Evolutionary conservation across 2,113 vertebrate genomes (phyloP), one percentile per base, ranked within the genome.

Genomic region (Coracopsis vasa): DNA sequence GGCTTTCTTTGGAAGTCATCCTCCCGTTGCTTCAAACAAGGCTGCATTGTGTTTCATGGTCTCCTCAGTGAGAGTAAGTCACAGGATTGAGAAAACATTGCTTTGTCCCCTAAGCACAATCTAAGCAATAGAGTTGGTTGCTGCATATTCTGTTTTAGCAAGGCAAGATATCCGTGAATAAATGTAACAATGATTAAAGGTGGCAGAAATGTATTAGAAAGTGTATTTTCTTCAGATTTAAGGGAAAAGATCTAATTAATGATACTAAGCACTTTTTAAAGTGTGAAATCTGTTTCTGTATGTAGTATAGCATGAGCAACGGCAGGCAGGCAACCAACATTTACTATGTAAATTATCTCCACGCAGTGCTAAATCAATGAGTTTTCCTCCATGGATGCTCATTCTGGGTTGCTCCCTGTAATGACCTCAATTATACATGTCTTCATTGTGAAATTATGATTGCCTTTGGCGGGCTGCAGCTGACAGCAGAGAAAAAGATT

Each of bases 401-500:
- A 23, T 97, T 97, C 88, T 73, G 53, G 91, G 86, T 90, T 96
- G 94, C 92, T 96, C 94, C 83, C 92, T 93, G 13, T 94, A 97
- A 95, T 97, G 96, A 97, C 96, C 97, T 96, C 96, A 97, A 97
- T 98, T 97, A 97, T 93, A 92, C 89, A 96, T 96, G 95, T 97
- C 95, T 97, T 97, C 96, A 88, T 89, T 95, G 92, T 95, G 94
- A 96, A 98, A 97, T 97, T 96, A 96, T 96, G 92, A 95, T 94
- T 96, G 95, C 97, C 74, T 92, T 94, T 96, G 95, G 97, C 91
- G 42, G 87, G 91, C 90, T 95, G 94, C 85, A 95, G 81, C 88
- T 92, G 95, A 96, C 95, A 95, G 96, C 70, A 50, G 90, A 91
- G 90, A 51, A 67, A 61, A 94, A 93, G 92, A 95, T 95, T 97